A percentile compares a stretch with the other conserved stretches of the same genome.
phyloP scores from a whole-genome alignment of 1,140 invertebrate genomes.

The Achatina immaculata region DNA sequence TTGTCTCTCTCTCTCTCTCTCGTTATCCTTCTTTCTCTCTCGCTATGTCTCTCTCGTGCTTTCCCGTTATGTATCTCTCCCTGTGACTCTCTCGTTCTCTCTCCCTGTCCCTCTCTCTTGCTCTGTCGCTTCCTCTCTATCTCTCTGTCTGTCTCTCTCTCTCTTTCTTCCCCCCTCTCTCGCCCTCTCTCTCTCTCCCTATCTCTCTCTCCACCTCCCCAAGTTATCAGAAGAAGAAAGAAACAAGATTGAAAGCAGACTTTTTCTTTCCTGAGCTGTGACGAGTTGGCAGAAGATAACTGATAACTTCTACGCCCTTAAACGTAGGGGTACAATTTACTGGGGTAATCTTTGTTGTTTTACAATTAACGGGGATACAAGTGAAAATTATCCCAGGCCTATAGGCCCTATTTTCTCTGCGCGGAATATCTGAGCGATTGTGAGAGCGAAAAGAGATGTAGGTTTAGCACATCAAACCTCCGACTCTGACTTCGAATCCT shows the following conservation, averaged over 20 bases:
- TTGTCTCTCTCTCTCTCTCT: constrained; percentile 6
- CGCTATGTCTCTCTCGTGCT: neutral
- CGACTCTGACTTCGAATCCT: too few species aligned
- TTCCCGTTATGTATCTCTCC: too few species aligned
- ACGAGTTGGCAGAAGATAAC: neutral
- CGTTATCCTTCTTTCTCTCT: neutral
- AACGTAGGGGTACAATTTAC: neutral
- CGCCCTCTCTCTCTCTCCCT: too few species aligned
- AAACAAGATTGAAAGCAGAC: neutral
- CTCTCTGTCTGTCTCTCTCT: neutral
- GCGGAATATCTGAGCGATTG: too few species aligned
- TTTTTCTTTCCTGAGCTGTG: neutral
- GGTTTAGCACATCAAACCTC: too few species aligned
- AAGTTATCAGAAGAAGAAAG: neutral
- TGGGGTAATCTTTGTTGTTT: neutral
- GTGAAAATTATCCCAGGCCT: neutral
- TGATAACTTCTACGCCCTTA: neutral
- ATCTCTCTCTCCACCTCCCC: constrained; percentile 1
- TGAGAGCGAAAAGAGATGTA: too few species aligned
- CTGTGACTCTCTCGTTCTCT: neutral
- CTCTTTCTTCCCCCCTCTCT: neutral
- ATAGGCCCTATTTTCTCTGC: neutral
- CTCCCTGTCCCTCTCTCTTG: constrained; percentile 1
- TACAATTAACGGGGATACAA: neutral
- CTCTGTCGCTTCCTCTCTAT: too few species aligned